A percentile compares a stretch with the other conserved stretches of the same genome.
Evolutionary conservation across 2,888 invertebrate species (phyloP).

Genomic region (Cybosia mesomella): DNA sequence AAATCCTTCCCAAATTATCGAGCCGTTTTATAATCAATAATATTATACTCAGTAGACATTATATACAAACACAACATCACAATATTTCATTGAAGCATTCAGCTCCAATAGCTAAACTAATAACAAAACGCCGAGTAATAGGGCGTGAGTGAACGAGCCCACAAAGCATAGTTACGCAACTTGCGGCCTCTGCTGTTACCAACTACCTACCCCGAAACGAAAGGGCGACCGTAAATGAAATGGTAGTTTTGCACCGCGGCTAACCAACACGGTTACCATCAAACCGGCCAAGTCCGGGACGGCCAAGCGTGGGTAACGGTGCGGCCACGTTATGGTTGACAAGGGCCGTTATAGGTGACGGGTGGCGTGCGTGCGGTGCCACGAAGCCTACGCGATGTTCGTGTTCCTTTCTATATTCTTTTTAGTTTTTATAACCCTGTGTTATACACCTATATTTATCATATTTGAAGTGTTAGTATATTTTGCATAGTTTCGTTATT

Average conservation of each 20-base stretch:
- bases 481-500: background rate
- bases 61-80: slow-evolving; percentile 9
- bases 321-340: slow-evolving; percentile 85
- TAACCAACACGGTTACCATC: slow-evolving; percentile 62
- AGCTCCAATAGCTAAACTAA: slow-evolving; percentile 53
- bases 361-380: slow-evolving; percentile 64
- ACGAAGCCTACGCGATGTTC: slow-evolving; percentile 68
- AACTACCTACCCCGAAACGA: slow-evolving; percentile 82
- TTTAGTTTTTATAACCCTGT: slow-evolving; percentile 30
- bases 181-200: slow-evolving; percentile 78
- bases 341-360: slow-evolving; percentile 81
- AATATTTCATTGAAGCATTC: slow-evolving; percentile 39
- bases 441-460: slow-evolving; percentile 14
- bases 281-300: slow-evolving; percentile 37
- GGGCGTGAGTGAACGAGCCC: slow-evolving; percentile 67
- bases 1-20: background rate
- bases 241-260: slow-evolving; percentile 83
- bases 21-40: background rate
- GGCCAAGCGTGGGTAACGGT: slow-evolving; percentile 63
- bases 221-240: slow-evolving; percentile 84
- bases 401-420: slow-evolving; percentile 48
- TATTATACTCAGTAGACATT: background rate
- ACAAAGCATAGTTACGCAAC: slow-evolving; percentile 80
- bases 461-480: slow-evolving; percentile 9
- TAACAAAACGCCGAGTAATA: slow-evolving; percentile 61